These are phyloP conservation scores for Rhinogobius similis DNA, from an alignment of 2,113 vertebrate species.

Conservation along the genomic window DNA sequence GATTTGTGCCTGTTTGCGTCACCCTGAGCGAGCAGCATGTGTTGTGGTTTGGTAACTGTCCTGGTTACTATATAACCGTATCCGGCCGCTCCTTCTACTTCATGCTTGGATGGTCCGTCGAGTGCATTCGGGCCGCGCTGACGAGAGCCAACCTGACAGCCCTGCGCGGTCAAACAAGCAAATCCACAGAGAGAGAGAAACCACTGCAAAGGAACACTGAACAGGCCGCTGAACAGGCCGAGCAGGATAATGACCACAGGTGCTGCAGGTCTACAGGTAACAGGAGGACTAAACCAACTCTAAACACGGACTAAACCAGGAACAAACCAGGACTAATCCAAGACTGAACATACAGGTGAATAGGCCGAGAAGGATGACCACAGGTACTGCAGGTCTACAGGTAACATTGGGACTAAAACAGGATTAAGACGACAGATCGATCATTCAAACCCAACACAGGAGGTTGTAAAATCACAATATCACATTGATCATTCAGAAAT, in stretches of 20 bases:
- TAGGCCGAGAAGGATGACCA: no score
- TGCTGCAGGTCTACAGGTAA: no score
- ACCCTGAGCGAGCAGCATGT: neutral
- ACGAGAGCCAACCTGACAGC: slow-evolving; percentile 25
- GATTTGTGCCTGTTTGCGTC: neutral
- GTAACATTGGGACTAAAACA: no score
- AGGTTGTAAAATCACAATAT: no score
- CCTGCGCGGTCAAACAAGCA: neutral
- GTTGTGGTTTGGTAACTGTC: slow-evolving; percentile 4
- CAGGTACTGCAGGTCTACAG: no score
- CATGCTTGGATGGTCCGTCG: slow-evolving; percentile 10
- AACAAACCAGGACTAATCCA: no score
- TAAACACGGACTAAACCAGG: neutral
- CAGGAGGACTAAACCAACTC: neutral
- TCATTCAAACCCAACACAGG: no score
- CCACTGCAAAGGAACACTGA: neutral
- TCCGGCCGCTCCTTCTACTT: neutral
- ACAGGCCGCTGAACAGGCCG: neutral
- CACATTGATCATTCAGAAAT: no score
- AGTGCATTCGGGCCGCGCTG: neutral
- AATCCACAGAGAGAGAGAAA: neutral
- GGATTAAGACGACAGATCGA: no score
- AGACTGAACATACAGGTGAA: no score
- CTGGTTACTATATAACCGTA: neutral
- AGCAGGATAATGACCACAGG: neutral